Base-by-base conservation (phyloP, 2,113 vertebrate species). In the Eptatretus burgeri region DNA sequence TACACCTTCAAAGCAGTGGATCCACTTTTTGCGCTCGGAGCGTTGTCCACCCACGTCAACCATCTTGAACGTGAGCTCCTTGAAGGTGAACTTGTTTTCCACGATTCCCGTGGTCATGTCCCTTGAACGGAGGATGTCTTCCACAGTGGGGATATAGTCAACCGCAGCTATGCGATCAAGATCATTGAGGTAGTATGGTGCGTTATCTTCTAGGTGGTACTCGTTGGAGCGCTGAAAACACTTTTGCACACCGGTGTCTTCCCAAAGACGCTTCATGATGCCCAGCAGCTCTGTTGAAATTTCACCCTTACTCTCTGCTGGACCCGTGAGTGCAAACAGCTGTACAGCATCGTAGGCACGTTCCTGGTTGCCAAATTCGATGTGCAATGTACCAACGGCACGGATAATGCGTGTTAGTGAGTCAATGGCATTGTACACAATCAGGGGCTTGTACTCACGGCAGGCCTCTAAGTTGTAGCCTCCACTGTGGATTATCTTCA, bases 51-150 rank as follows among this genome's bases (percentile, higher is more conserved):
- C 91, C 71, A 98, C 91, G 1, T 98, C 91, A 66, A 98, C 91
- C 91, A 98, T 98, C 80, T 98, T 95, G 80, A 98, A 98, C 67
- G 91, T 98, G 72, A 98, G 89, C 78, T 98, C 91, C 76, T 98
- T 98, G 78, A 98, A 98, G 72, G 91, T 98, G 78, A 98, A 98
- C 74, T 93, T 95, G 74, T 98, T 98, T 76, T 98, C 91, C 72
- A 98, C 91, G 50, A 98, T 98, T 70, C 91, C 91, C 1, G 91
- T 98, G 71, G 91, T 98, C 91, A 98, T 98, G 77, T 98, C 91
- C 52, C 91, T 83, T 66, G 91, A 98, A 64, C 91, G 81, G 63
- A 98, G 77, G 75, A 98, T 98, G 71, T 98, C 91, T 77, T 95
- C 91, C 1, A 98, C 89, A 0, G 91, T 98, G 49, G 91, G 91